Conservation (phyloP, 1,140 invertebrate species). For the Zaprionus camerounensis region DNA sequence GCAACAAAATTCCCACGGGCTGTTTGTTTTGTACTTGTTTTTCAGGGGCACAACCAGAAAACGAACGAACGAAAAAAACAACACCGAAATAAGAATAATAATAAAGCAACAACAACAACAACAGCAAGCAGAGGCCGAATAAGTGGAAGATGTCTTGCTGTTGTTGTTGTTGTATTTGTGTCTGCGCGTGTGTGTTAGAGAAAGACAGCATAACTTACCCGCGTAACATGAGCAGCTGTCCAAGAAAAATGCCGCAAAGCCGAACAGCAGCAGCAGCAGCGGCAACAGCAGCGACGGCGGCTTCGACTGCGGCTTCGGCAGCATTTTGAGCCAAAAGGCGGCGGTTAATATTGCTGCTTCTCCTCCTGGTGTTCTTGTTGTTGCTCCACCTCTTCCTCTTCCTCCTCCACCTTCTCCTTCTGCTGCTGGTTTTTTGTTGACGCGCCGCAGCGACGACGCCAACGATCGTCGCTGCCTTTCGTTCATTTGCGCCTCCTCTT, state of each 20-base stretch:
- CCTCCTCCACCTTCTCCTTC: conserved; percentile 10
- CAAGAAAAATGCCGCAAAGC: conserved; percentile 42
- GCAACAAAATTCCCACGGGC: conserved; percentile 67
- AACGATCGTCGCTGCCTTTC: conserved; percentile 65
- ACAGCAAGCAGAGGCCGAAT: conserved; percentile 9
- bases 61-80: conserved; percentile 24
- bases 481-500: conserved; percentile 58
- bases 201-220: conserved; percentile 65
- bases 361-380: conserved; percentile 15
- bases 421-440: conserved; percentile 42
- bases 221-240: conserved; percentile 80
- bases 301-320: conserved; percentile 40
- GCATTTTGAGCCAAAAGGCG: conserved; percentile 60
- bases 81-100: conserved; percentile 28
- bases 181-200: conserved; percentile 15
- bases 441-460: conserved; percentile 73
- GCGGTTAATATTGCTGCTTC: conserved; percentile 10
- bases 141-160: conserved; percentile 18
- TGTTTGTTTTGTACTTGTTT: conserved; percentile 79
- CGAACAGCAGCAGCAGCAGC: conserved; percentile 51
- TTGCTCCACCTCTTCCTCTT: conserved; percentile 21
- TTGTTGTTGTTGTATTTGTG: neutral
- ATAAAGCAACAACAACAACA: conserved; percentile 20
- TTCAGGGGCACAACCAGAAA: conserved; percentile 13
- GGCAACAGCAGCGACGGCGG: conserved; percentile 34